These are phyloP conservation scores for Seriola rivoliana DNA, from an alignment of 2,113 vertebrate species.

Conservation along the genomic window DNA sequence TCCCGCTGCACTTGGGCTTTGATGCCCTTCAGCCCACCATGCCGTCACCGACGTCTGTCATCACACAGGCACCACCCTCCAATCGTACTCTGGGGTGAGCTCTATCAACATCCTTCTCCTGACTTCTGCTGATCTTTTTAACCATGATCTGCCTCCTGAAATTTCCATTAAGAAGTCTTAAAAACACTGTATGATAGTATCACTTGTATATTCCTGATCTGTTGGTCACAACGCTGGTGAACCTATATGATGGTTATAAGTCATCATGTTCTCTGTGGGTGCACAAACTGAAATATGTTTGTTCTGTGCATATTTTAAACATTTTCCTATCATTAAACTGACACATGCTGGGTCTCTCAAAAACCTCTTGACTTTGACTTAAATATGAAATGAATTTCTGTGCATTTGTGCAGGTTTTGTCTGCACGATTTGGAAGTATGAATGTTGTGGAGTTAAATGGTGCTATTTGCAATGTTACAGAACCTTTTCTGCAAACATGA, in stretches of 20 bases:
- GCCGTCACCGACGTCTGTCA: conserved; percentile 97
- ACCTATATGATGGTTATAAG: not conserved
- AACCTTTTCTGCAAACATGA: not conserved
- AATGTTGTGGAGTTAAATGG: not conserved
- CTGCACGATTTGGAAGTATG: not conserved
- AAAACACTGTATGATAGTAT: not conserved
- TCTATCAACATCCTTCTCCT: not conserved
- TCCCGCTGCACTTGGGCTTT: conserved; percentile 93
- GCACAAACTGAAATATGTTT: not conserved
- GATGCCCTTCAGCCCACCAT: conserved; percentile 93
- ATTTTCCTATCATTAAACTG: not conserved
- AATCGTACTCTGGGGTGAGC: conserved; percentile 93
- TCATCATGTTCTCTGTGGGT: not conserved
- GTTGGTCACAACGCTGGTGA: not conserved
- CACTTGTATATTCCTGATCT: not conserved
- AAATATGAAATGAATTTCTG: not conserved
- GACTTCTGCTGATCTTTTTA: not conserved
- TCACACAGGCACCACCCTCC: conserved; percentile 96
- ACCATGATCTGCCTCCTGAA: not conserved
- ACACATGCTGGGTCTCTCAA: not conserved
- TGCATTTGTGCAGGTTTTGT: not conserved
- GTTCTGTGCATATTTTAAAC: not conserved
- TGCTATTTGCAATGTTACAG: not conserved
- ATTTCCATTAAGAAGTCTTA: not conserved
- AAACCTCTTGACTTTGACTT: not conserved